phyloP scores from a whole-genome alignment of 1,140 invertebrate genomes.

The Thereuonema tuberculata region DNA sequence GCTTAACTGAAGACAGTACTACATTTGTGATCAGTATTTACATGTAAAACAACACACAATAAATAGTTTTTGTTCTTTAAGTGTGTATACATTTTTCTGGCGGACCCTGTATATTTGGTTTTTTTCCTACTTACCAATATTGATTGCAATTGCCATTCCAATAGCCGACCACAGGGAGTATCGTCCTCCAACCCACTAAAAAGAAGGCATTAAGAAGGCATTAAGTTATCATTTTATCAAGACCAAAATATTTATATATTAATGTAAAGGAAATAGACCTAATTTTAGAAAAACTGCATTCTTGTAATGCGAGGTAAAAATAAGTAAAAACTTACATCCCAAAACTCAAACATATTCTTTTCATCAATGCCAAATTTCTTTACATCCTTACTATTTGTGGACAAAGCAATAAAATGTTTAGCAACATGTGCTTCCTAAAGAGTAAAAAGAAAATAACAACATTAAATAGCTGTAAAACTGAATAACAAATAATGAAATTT shows the following conservation, averaged over 20 bases:
- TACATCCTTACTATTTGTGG: slow-evolving; percentile 86
- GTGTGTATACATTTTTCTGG: too few relatives aligned
- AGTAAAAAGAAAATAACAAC: slow-evolving; percentile 21
- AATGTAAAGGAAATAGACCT: too few relatives aligned
- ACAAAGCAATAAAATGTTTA: slow-evolving; percentile 96
- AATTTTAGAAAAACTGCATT: too few relatives aligned
- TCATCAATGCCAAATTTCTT: slow-evolving; percentile 93
- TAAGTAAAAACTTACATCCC: slow-evolving; percentile 52
- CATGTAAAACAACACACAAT: too few relatives aligned
- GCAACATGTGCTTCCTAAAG: slow-evolving; percentile 63
- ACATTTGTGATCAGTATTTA: too few relatives aligned
- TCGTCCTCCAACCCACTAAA: slow-evolving; percentile 88
- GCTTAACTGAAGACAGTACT: too few relatives aligned
- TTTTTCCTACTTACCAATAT: slow-evolving; percentile 54
- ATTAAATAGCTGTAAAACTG: slow-evolving; percentile 6
- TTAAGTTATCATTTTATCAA: not conserved
- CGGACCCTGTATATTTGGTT: too few relatives aligned
- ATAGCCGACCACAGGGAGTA: slow-evolving; percentile 98
- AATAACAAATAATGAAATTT: not conserved
- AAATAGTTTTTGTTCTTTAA: too few relatives aligned
- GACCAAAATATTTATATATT: too few relatives aligned
- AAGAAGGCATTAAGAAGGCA: not conserved
- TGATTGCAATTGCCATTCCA: slow-evolving; percentile 82
- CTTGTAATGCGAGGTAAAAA: too few relatives aligned
- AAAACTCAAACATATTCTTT: slow-evolving; percentile 98